phyloP scores from a whole-genome alignment of 2,113 vertebrate genomes.

The Verasper variegatus region DNA sequence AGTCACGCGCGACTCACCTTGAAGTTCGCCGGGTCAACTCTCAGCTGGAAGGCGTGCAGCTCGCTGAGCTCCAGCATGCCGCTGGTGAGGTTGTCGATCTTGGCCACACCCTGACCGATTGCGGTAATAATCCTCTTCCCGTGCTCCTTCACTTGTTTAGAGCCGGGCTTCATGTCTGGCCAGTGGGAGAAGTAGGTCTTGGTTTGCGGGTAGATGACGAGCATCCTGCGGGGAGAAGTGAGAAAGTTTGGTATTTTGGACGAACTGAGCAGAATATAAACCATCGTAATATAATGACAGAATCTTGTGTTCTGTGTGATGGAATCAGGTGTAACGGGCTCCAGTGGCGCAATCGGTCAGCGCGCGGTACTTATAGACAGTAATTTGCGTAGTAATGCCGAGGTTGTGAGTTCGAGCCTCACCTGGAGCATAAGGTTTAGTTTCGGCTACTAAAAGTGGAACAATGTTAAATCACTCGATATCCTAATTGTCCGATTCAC shows the following conservation, averaged over 20 bases:
- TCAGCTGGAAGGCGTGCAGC: slow-evolving; percentile 86
- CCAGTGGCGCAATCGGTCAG: slow-evolving; percentile 49
- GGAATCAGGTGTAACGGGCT: background rate
- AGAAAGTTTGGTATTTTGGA: background rate
- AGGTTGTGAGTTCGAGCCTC: slow-evolving; percentile 58
- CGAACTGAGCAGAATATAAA: too few species aligned
- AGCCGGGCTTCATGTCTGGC: slow-evolving; percentile 64
- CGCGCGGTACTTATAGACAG: slow-evolving; percentile 49
- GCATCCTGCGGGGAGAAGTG: slow-evolving; percentile 73
- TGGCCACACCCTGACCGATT: slow-evolving; percentile 65
- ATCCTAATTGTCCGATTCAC: too few species aligned
- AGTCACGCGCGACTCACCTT: slow-evolving; percentile 70
- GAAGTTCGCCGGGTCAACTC: slow-evolving; percentile 89
- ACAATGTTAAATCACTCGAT: too few species aligned
- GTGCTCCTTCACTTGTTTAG: slow-evolving; percentile 76
- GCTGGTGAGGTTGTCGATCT: slow-evolving; percentile 79
- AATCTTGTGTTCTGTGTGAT: too few species aligned
- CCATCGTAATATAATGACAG: too few species aligned
- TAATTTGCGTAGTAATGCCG: slow-evolving; percentile 20
- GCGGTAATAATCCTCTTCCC: slow-evolving; percentile 80
- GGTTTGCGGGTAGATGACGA: slow-evolving; percentile 78
- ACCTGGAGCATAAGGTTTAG: slow-evolving; percentile 5
- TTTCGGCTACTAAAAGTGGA: background rate
- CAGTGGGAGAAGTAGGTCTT: slow-evolving; percentile 92
- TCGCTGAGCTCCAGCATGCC: slow-evolving; percentile 85